phyloP scores from a whole-genome alignment of 2,797 vertebrate genomes.

The Lacerta bilineata region DNA sequence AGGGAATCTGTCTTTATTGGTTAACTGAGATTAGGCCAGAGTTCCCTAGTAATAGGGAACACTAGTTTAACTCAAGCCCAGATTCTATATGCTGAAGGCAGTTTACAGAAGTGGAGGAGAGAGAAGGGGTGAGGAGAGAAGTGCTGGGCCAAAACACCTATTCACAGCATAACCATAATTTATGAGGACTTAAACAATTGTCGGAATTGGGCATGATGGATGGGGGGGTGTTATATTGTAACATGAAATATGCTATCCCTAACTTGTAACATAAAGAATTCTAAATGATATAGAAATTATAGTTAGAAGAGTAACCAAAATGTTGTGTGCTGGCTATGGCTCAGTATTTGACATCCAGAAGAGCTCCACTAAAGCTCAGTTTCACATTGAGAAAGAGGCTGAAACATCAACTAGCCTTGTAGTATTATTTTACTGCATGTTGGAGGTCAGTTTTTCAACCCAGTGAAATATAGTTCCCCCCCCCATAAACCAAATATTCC shows the following conservation, averaged over 20 bases:
- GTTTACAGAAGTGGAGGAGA: too few relatives aligned
- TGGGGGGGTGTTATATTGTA: background rate
- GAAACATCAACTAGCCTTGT: conserved; percentile 25
- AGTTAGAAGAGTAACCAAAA: background rate
- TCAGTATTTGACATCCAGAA: conserved; percentile 10
- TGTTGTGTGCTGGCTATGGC: background rate
- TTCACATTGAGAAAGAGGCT: conserved; percentile 31
- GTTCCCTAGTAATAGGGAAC: background rate
- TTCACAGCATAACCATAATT: too few relatives aligned
- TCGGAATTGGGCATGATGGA: background rate
- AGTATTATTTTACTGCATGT: conserved; percentile 39
- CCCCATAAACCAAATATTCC: conserved; percentile 21
- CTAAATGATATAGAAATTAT: conserved; percentile 19
- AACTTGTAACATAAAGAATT: background rate
- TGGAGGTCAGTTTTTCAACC: conserved; percentile 48
- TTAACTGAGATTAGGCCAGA: background rate
- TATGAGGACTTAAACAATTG: background rate
- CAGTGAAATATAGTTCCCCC: conserved; percentile 17
- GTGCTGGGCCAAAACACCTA: too few relatives aligned
- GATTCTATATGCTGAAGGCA: background rate
- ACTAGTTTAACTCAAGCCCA: background rate
- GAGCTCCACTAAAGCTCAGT: conserved; percentile 35
- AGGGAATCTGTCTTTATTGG: too few relatives aligned
- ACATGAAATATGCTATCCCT: background rate
- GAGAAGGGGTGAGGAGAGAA: too few relatives aligned